These are phyloP conservation scores for Caradrina clavipalpis DNA, from an alignment of 2,888 invertebrate species.

Conservation along the genomic window DNA sequence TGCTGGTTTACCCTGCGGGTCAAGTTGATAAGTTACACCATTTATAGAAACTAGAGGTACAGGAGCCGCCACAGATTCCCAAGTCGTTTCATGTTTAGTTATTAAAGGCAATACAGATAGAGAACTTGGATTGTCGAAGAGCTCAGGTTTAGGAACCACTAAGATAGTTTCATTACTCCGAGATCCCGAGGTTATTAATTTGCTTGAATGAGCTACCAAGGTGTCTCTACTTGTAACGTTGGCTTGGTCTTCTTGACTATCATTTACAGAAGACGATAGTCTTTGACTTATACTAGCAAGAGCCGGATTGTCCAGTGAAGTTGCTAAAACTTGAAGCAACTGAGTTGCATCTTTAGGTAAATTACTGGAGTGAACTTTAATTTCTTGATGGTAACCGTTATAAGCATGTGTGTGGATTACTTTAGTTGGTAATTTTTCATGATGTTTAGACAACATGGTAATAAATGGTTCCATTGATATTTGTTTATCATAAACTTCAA, in stretches of 20 bases:
- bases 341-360: slow-evolving; percentile 23
- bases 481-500: slow-evolving; percentile 29
- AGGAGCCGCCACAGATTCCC: slow-evolving; percentile 26
- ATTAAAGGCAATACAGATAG: slow-evolving; percentile 8
- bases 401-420: slow-evolving; percentile 32
- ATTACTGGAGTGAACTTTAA: slow-evolving; percentile 38
- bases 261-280: slow-evolving; percentile 5
- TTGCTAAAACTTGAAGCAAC: slow-evolving; percentile 35
- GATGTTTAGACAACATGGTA: slow-evolving; percentile 5
- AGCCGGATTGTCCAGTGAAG: slow-evolving; percentile 16
- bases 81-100: slow-evolving; percentile 4
- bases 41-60: not conserved
- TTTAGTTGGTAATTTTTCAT: slow-evolving; percentile 25
- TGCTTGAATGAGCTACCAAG: slow-evolving; percentile 16
- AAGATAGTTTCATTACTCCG: slow-evolving; percentile 37
- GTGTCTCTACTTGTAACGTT: not conserved
- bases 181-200: slow-evolving; percentile 36
- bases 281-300: slow-evolving; percentile 34
- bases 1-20: not conserved
- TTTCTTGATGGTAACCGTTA: slow-evolving; percentile 53
- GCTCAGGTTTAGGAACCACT: slow-evolving; percentile 23
- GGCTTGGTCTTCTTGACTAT: not conserved
- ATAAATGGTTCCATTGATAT: slow-evolving; percentile 32
- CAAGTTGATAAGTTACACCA: not conserved
- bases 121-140: not conserved